These are phyloP conservation scores for Ahaetulla prasina DNA, from an alignment of 2,113 vertebrate species.

Conservation along the genomic window DNA sequence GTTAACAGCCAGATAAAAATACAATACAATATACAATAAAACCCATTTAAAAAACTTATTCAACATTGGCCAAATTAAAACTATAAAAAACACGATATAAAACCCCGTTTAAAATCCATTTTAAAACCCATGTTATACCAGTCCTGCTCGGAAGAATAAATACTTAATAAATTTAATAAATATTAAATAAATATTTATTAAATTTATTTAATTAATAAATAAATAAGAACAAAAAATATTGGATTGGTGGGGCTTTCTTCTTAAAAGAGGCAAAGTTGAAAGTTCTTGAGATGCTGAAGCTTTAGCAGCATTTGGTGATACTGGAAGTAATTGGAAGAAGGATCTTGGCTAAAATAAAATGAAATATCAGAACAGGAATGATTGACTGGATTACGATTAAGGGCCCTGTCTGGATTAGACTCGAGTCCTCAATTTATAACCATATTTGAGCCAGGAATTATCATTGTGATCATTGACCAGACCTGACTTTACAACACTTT, in stretches of 20 bases:
- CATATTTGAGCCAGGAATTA: neutral
- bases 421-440: neutral
- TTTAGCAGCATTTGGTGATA: neutral
- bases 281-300: neutral
- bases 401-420: neutral
- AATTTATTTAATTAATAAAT: too few relatives aligned
- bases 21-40: too few relatives aligned
- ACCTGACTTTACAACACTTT: neutral
- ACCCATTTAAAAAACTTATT: too few relatives aligned
- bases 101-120: too few relatives aligned
- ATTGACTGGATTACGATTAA: neutral
- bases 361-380: neutral
- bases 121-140: too few relatives aligned
- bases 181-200: too few relatives aligned
- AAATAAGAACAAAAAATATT: neutral
- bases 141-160: too few relatives aligned
- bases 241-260: neutral
- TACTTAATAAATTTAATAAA: too few relatives aligned
- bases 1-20: too few relatives aligned
- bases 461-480: neutral
- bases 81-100: too few relatives aligned
- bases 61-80: too few relatives aligned
- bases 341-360: neutral
- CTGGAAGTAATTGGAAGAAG: neutral
- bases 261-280: neutral